Evolutionary conservation across 2,113 vertebrate species (phyloP).

Genomic region (Muntiacus muntjak): DNA sequence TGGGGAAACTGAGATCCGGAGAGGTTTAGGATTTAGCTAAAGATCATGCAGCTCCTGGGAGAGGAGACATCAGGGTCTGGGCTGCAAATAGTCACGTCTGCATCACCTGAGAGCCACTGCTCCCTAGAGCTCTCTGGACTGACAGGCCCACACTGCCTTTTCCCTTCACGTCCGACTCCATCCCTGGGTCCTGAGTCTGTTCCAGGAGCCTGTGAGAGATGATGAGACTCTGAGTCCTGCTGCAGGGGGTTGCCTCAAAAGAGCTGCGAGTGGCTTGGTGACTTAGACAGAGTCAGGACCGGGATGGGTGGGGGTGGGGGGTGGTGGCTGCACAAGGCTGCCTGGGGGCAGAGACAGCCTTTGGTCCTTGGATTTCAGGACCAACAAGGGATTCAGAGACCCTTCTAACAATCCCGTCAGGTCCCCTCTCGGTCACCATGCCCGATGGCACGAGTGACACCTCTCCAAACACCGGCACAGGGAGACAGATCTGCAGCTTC

Average conservation of each 20-base stretch:
- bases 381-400: neutral
- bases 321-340: neutral
- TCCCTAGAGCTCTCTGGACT: neutral
- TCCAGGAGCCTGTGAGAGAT: fast-evolving
- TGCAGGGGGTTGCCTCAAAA: fast-evolving
- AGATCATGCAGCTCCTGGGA: too few species aligned
- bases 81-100: neutral
- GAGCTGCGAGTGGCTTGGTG: fast-evolving
- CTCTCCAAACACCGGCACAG: neutral
- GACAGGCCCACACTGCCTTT: neutral
- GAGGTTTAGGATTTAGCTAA: neutral
- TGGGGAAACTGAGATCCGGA: neutral
- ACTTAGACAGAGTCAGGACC: neutral
- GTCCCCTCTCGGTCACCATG: fast-evolving
- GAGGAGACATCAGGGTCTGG: neutral
- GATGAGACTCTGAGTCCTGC: neutral
- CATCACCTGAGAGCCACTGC: fast-evolving
- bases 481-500: fast-evolving
- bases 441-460: neutral
- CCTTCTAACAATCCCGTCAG: neutral
- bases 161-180: neutral
- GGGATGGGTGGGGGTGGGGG: neutral
- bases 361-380: neutral
- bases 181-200: neutral
- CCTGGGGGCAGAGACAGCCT: neutral